Base-by-base conservation (phyloP, 2,888 invertebrate species). In the Harmothoe impar region DNA sequence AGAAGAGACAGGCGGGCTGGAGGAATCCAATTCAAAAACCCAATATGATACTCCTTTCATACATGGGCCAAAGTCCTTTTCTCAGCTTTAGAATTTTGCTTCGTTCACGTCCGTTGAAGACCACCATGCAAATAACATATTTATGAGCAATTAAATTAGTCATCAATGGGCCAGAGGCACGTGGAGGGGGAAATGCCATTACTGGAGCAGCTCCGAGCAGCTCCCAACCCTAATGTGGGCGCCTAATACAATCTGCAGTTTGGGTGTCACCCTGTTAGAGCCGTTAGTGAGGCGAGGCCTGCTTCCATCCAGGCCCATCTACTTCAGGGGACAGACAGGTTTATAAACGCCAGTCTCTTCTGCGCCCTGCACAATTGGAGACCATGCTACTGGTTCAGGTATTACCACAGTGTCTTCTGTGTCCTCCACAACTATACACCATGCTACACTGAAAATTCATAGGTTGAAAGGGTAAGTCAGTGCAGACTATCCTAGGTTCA, bases 91-190 rank as follows among this genome's bases (percentile, higher is more conserved):
- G 43, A 43, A 43, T 43, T 43, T 43, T 43, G 62, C 62, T n/a
- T 62, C 62, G n/a, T n/a, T 62, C 62, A 62, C 62, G 62, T 62
- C 62, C 62, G 62, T 31, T 77, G 81, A 43, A 43, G 81, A 35
- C 81, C 81, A 81, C 33, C 81, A 43, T n/a, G 43, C 15, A 81
- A 81, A 81, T 81, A 81, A 81, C 33, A 81, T 81, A 81, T 35
- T 81, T 81, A 81, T 81, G 81, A 81, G 35, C 81, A 81, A 81
- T 81, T 81, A 81, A 81, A 81, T 81, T 81, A 81, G 81, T 81
- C 81, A 81, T 81, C 81, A 81, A 81, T 81, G 43, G 81, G 33
- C 23, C 43, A 81, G 20, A 33, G 81, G 81, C 81, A 35, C 20
- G 81, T 43, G 81, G 81, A 20, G 3, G 43, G 81, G 72, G 81